Evolutionary conservation across 2,797 vertebrate genomes (phyloP), one percentile per base, ranked within the genome.

Genomic region (Gorsachius magnificus): DNA sequence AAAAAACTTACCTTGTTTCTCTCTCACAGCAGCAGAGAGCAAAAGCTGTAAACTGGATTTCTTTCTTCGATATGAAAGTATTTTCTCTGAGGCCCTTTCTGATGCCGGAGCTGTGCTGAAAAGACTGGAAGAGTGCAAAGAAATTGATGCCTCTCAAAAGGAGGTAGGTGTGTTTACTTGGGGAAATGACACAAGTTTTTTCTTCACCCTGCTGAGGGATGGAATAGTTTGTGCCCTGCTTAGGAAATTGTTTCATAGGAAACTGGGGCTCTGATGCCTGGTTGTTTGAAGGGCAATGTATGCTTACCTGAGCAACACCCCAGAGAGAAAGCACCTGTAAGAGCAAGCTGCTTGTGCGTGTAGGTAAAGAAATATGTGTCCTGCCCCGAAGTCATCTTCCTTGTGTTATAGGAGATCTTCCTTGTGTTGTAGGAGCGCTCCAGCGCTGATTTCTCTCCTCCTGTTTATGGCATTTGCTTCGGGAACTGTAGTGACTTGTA

Each of bases 21-120:
- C 60, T 93, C 2, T 9, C 94, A 75, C 95, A 98, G 98, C 96
- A 71, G 77, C 72, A 86, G 94, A 97, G 78, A 96, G 71, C 38
- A 87, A 94, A 88, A 92, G 82, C 63, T 95, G 75, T 94, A 96
- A 97, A 92, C 90, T 98, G 96, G 93, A 96, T 97, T 98, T 98
- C 92, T 97, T 98, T 87, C 96, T 98, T 94, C 85, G 9, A 48
- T 97, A 97, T 83, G 95, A 97, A 96, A 94, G 72, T 68, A 21
- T 97, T 90, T 98, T 98, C 89, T 97, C 97, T 65, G 90, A 97
- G 45, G 96, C 95, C 63, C 94, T 97, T 84, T 93, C 96, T 89
- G 87, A 94, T 90, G 91, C 97, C 58, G 77, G 56, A 63, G 93
- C 97, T 82, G 76, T 97, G 79, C 94, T 97, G 75, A 95, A 96